Evolutionary conservation across 2,113 vertebrate species (phyloP).

Genomic region (Megaceryle maxima): DNA sequence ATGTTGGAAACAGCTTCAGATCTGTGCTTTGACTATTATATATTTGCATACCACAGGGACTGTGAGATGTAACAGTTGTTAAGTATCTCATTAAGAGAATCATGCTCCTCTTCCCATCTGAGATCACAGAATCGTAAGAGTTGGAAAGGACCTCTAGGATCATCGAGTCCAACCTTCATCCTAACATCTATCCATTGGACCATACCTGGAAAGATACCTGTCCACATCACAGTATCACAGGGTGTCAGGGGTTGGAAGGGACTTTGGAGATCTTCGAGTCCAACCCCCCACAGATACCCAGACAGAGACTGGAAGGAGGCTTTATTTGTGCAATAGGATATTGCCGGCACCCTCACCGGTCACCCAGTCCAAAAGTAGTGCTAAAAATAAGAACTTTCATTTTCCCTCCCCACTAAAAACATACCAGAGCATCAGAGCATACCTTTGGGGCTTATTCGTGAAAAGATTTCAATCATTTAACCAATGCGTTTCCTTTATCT

Average conservation of each 20-base stretch:
- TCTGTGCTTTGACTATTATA: background rate
- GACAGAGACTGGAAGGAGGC: background rate
- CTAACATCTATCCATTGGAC: too few relatives aligned
- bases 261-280: too few relatives aligned
- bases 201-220: background rate
- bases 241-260: too few relatives aligned
- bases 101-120: background rate
- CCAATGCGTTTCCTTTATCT: background rate
- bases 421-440: background rate
- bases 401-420: background rate
- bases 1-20: background rate
- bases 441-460: background rate
- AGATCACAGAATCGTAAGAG: background rate
- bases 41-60: background rate
- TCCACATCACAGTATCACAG: too few relatives aligned
- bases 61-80: background rate
- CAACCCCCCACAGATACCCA: background rate
- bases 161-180: too few relatives aligned
- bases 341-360: background rate
- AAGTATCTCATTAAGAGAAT: background rate
- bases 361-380: background rate
- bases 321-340: background rate
- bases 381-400: fast-evolving
- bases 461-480: background rate
- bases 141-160: too few relatives aligned